Evolutionary conservation across 2,113 vertebrate genomes (phyloP), one percentile per base, ranked within the genome.

Genomic region (Hippocampus guttulatus): DNA sequence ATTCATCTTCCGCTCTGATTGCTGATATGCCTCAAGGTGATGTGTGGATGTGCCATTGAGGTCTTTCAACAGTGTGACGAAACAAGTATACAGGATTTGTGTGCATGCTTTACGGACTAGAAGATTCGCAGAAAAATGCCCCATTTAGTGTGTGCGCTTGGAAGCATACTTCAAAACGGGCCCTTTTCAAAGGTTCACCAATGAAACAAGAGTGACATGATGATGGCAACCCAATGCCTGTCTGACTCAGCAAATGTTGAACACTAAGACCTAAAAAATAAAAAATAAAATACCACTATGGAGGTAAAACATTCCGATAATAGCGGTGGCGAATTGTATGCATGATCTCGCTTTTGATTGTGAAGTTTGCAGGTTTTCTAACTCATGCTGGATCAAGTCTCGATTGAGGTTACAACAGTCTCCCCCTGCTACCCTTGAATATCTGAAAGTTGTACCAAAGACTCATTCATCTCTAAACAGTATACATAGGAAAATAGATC

Each of bases 1-100:
- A 25, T 79, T 83, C 68, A 82, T 87, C 80, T 89, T 85, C 80
- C 71, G 68, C 88, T 89, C 85, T 82, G 78, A 89, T 87, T 85
- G 84, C 78, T 85, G 79, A 87, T 66, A 71, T 69, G 76, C 62
- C 87, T 84, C 8, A 8, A 41, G 82, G 85, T 74, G 68, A 70
- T 63, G 23, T 66, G 75, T 47, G 76, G 66, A 65, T 38, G 72
- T 12, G 41, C 76, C 67, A 72, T 71, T 62, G 67, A 69, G 68
- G 75, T 45, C 74, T 51, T 30, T 25, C 51, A 64, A 45, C 41
- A 49, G 47, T 64, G 2, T 57, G 57, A 64, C 40, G 23, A 15
- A 45, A 27, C n/a, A 65, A 47, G 41, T 47, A 25, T 45, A 71
- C 3, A 21, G 40, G 6, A 25, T 43, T 5, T 54, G 2, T 8